phyloP scores from a whole-genome alignment of 2,113 vertebrate genomes.

The Pachypanchax playfairii region DNA sequence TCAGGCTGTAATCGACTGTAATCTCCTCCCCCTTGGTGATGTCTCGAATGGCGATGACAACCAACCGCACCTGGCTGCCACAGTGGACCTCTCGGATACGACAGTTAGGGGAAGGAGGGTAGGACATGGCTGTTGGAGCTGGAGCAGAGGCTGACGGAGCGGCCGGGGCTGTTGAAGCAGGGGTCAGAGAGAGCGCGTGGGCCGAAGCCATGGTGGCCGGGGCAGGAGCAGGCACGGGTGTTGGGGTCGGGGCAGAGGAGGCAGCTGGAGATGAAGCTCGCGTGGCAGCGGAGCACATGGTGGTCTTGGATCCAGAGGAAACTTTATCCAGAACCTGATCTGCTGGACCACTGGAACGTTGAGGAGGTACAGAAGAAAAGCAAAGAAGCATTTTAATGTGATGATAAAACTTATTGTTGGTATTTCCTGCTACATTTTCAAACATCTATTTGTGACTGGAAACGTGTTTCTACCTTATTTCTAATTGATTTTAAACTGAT shows the following conservation, averaged over 20 bases:
- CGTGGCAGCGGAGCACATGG: constrained; percentile 50
- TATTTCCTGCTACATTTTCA: neutral
- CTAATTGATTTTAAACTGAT: too few species aligned
- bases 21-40: constrained; percentile 84
- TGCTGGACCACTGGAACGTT: constrained; percentile 51
- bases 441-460: neutral
- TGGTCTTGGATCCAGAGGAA: constrained; percentile 44
- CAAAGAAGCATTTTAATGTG: neutral
- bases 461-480: neutral
- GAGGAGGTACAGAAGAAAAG: neutral
- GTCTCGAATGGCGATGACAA: constrained; percentile 82
- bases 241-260: constrained; percentile 44
- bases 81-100: constrained; percentile 82
- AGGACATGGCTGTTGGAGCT: constrained; percentile 57
- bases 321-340: constrained; percentile 64
- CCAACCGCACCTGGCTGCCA: constrained; percentile 81
- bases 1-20: constrained; percentile 83
- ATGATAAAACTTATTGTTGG: constrained; percentile 4
- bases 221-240: constrained; percentile 46
- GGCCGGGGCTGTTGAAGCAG: constrained; percentile 57
- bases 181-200: constrained; percentile 55
- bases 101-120: constrained; percentile 80
- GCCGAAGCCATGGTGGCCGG: constrained; percentile 34
- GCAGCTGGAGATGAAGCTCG: constrained; percentile 29
- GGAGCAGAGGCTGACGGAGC: constrained; percentile 52